Percentiles rank a stretch among this genome's conserved stretches.
Conservation (phyloP, 1,140 invertebrate genomes). For the Ceratina australensis region DNA sequence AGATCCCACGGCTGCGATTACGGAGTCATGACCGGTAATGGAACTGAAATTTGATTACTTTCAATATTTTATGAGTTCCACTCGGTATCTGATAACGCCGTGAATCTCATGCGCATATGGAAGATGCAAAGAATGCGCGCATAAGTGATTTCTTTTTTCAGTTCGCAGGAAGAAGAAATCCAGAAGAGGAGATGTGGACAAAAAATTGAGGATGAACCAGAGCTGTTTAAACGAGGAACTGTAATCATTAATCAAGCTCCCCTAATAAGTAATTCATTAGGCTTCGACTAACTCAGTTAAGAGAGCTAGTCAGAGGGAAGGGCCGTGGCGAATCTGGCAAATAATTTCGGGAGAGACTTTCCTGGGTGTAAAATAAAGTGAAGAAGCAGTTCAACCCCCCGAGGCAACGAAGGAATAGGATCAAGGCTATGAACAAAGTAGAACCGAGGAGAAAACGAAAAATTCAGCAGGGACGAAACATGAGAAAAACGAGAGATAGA, state of each 20-base stretch:
- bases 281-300: slow-evolving; percentile 35
- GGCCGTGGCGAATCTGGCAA: slow-evolving; percentile 23
- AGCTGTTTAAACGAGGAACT: slow-evolving; percentile 15
- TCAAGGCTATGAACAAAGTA: slow-evolving; percentile 16
- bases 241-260: slow-evolving; percentile 31
- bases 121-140: no score
- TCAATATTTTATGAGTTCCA: no score
- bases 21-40: no score
- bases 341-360: slow-evolving; percentile 15
- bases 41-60: no score
- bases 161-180: not conserved
- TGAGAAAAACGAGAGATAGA: not conserved
- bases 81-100: no score
- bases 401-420: slow-evolving; percentile 29
- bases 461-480: not conserved
- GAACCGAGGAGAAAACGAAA: slow-evolving; percentile 2
- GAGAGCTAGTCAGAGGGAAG: slow-evolving; percentile 12
- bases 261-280: slow-evolving; percentile 39
- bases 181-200: not conserved
- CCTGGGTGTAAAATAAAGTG: no score
- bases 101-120: no score
- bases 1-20: no score
- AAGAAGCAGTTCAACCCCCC: no score
- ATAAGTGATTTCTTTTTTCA: no score
- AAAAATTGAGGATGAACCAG: not conserved